A percentile compares a stretch with the other conserved stretches of the same genome.
Evolutionary conservation across 1,140 invertebrate genomes (phyloP).

Genomic region (Caenorhabditis inopinata): DNA sequence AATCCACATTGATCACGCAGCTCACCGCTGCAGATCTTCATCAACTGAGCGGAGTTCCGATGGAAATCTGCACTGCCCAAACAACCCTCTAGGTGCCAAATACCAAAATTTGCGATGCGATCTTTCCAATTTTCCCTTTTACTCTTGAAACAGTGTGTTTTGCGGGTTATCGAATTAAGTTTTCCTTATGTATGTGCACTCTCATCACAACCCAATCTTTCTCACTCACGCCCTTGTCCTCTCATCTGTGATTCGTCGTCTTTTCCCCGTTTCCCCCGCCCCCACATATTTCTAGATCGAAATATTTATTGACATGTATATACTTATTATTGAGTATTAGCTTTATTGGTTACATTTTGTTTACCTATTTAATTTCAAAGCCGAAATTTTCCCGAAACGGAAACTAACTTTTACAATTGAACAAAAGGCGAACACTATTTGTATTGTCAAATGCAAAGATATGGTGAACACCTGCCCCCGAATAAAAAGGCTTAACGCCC

Average conservation of each 20-base stretch:
- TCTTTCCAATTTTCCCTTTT: not conserved
- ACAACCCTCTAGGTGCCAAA: not conserved
- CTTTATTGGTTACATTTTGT: not conserved
- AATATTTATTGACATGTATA: conserved; percentile 7
- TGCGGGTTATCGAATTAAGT: not conserved
- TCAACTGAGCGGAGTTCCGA: conserved; percentile 33
- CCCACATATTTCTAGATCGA: not conserved
- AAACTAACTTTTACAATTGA: too few species aligned
- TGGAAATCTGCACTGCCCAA: conserved; percentile 41
- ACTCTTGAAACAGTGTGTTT: not conserved
- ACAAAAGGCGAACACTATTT: too few species aligned
- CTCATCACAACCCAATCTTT: not conserved
- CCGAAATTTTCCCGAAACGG: too few species aligned
- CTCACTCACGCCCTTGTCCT: not conserved
- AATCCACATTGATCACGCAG: conserved; percentile 35
- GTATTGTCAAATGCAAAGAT: too few species aligned
- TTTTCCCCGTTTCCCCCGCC: not conserved
- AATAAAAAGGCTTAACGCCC: too few species aligned
- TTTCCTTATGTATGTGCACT: not conserved
- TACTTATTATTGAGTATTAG: not conserved
- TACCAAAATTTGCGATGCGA: too few species aligned
- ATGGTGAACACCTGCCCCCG: too few species aligned
- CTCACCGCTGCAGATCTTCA: conserved; percentile 27
- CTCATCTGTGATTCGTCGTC: not conserved
- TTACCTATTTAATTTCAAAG: not conserved